These are phyloP conservation scores for Maccullochella peelii DNA, from an alignment of 2,113 vertebrate genomes.

Conservation along the genomic window DNA sequence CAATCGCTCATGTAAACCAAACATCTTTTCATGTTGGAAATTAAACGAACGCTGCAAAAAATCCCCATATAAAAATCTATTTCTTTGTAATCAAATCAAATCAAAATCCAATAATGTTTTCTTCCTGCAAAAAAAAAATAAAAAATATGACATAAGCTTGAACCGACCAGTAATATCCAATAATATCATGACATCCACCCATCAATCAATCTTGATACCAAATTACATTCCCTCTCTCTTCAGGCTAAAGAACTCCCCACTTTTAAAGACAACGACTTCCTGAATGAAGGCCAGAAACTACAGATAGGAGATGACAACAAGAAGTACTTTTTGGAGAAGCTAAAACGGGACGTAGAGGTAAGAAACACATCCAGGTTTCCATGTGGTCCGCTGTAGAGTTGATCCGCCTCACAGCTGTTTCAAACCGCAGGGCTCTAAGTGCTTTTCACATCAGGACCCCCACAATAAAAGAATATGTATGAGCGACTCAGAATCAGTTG, in stretches of 20 bases:
- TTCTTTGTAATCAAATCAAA: too few relatives aligned
- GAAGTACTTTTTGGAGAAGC: constrained; percentile 94
- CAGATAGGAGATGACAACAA: constrained; percentile 95
- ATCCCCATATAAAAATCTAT: too few relatives aligned
- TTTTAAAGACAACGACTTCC: constrained; percentile 96
- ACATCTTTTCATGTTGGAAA: too few relatives aligned
- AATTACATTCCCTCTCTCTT: neutral
- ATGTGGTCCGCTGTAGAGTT: neutral
- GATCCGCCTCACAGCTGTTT: neutral
- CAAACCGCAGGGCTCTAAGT: neutral
- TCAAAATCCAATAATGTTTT: too few relatives aligned
- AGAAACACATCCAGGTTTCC: constrained; percentile 14
- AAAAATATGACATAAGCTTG: too few relatives aligned
- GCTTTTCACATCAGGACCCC: neutral
- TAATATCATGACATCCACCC: too few relatives aligned
- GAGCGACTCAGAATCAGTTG: neutral
- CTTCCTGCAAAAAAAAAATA: too few relatives aligned
- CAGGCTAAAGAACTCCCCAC: constrained; percentile 97
- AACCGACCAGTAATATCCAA: too few relatives aligned
- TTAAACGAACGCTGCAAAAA: too few relatives aligned
- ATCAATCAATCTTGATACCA: neutral
- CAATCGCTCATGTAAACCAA: too few relatives aligned
- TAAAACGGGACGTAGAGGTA: constrained; percentile 95
- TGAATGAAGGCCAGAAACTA: constrained; percentile 95
- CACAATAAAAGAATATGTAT: neutral